A percentile compares a stretch with the other conserved stretches of the same genome.
Evolutionary conservation across 2,113 vertebrate species (phyloP).

Genomic region (Silurus asotus): DNA sequence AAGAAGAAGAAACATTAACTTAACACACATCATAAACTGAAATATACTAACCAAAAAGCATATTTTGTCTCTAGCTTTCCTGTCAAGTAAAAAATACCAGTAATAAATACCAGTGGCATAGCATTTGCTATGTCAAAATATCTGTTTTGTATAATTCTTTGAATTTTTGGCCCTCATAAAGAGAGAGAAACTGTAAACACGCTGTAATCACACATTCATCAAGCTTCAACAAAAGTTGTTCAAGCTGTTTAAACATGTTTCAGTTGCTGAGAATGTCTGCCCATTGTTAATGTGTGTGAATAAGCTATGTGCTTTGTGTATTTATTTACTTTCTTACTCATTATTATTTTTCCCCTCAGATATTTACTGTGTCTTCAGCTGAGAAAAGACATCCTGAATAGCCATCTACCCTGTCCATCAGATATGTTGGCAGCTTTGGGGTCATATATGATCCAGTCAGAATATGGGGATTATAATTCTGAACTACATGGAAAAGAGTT

Average conservation of each 20-base stretch:
- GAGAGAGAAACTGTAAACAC: not conserved
- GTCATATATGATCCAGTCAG: constrained; percentile 91
- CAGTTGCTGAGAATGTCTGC: not conserved
- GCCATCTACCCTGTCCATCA: constrained; percentile 90
- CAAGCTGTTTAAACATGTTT: not conserved
- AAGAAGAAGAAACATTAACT: not conserved
- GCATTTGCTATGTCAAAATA: not conserved
- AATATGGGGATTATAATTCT: constrained; percentile 90
- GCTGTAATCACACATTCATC: constrained; percentile 1
- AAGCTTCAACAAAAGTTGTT: not conserved
- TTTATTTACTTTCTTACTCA: not conserved
- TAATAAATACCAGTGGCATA: not conserved
- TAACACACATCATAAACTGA: not conserved
- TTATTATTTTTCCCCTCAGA: constrained; percentile 62
- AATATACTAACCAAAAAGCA: not conserved
- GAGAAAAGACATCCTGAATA: constrained; percentile 85
- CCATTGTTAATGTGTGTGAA: not conserved
- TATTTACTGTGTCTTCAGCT: constrained; percentile 95
- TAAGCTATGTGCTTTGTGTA: not conserved
- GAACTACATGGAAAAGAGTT: constrained; percentile 84
- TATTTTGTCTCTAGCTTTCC: not conserved
- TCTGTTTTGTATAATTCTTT: not conserved
- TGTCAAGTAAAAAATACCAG: not conserved
- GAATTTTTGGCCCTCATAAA: not conserved
- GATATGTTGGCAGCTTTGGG: constrained; percentile 90